Evolutionary conservation across 2,888 invertebrate genomes (phyloP).

Genomic region (Drosophila mettleri): DNA sequence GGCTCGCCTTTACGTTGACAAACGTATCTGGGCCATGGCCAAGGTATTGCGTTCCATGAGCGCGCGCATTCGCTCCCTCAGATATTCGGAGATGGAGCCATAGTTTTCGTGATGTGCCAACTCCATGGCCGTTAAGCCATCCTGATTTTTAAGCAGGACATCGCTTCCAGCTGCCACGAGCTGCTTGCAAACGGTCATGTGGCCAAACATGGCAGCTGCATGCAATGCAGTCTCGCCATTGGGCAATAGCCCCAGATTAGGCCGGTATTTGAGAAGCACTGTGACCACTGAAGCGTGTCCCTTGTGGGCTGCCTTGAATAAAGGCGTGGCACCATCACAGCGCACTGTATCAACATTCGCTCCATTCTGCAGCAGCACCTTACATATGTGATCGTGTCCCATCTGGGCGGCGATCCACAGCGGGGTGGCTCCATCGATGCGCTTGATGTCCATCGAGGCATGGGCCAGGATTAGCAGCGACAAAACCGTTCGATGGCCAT

Average conservation of each 20-base stretch:
- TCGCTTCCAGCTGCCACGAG: conserved; percentile 90
- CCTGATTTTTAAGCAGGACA: conserved; percentile 89
- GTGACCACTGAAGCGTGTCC: conserved; percentile 95
- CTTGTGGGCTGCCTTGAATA: conserved; percentile 98
- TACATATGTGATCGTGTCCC: conserved; percentile 94
- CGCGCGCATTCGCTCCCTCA: conserved; percentile 81
- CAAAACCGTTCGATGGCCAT: conserved; percentile 94
- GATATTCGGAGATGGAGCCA: conserved; percentile 83
- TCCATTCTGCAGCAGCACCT: conserved; percentile 91
- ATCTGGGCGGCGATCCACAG: conserved; percentile 98
- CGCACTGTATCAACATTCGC: conserved; percentile 92
- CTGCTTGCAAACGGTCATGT: conserved; percentile 91
- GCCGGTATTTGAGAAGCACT: conserved; percentile 92
- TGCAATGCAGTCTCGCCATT: conserved; percentile 97
- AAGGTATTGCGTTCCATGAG: conserved; percentile 60
- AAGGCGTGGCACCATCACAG: conserved; percentile 96
- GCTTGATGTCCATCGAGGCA: conserved; percentile 90
- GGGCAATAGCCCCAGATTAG: conserved; percentile 92
- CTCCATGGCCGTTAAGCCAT: conserved; percentile 89
- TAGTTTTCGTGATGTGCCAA: conserved; percentile 86
- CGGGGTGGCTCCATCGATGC: conserved; percentile 94
- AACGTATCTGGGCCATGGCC: conserved; percentile 53
- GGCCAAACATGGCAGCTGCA: conserved; percentile 95
- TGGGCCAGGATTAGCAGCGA: conserved; percentile 90
- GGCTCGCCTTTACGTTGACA: conserved; percentile 56